Evolutionary conservation across 2,113 vertebrate species (phyloP).

Genomic region (Vidua chalybeata): DNA sequence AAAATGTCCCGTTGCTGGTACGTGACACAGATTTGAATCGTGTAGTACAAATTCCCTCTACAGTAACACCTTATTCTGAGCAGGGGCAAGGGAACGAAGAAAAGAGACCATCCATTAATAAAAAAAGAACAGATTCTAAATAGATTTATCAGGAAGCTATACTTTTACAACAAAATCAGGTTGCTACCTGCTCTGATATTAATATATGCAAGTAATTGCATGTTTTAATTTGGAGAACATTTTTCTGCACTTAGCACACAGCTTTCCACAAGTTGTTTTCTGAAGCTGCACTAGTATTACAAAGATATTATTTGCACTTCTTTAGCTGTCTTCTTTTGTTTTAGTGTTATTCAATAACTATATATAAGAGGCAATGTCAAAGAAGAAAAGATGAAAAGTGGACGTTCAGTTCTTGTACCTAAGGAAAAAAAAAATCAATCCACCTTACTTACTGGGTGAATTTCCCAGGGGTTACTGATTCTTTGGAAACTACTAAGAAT

Average conservation of each 20-base stretch:
- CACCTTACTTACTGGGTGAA: slow-evolving; percentile 68
- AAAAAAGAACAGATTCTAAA: not conserved
- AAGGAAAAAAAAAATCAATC: not conserved
- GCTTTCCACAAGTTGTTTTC: not conserved
- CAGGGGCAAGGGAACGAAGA: not conserved
- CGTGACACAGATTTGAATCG: not conserved
- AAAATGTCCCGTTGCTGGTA: not conserved
- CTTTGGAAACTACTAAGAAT: slow-evolving; percentile 75
- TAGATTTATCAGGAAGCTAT: not conserved
- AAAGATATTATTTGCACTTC: not conserved
- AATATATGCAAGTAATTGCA: not conserved
- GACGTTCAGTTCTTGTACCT: not conserved
- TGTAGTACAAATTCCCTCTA: not conserved
- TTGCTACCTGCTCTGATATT: not conserved
- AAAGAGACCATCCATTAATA: not conserved
- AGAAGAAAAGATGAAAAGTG: slow-evolving; percentile 37
- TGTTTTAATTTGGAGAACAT: not conserved
- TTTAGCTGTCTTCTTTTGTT: not conserved
- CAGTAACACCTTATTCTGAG: not conserved
- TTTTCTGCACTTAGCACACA: not conserved
- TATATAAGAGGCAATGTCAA: not conserved
- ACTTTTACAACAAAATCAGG: not conserved
- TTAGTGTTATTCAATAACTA: not conserved
- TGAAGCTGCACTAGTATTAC: not conserved
- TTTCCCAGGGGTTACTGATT: slow-evolving; percentile 68